Conservation (phyloP, 2,888 invertebrate species). For the Lasioglossum villosulum region DNA sequence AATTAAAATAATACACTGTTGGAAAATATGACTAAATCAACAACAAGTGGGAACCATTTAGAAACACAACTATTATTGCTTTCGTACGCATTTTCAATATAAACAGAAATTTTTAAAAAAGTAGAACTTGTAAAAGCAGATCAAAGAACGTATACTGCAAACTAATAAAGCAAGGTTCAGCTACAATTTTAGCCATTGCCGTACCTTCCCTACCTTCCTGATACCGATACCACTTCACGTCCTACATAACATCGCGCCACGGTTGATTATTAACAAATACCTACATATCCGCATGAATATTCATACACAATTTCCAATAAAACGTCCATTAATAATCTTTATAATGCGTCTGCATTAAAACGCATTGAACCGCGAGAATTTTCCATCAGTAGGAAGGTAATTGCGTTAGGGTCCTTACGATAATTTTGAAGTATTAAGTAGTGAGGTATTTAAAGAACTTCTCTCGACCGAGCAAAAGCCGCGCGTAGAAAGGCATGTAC, state of each 20-base stretch:
- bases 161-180: no score
- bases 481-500: neutral
- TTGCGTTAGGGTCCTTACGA: neutral
- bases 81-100: no score
- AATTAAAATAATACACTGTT: no score
- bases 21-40: no score
- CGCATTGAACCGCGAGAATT: neutral
- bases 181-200: no score
- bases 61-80: no score
- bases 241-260: neutral
- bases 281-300: neutral
- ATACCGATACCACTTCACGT: neutral
- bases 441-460: neutral
- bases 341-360: neutral
- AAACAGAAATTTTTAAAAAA: no score
- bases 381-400: neutral
- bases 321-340: neutral
- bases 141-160: no score
- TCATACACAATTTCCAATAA: neutral
- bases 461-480: neutral
- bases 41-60: no score
- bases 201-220: no score
- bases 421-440: neutral
- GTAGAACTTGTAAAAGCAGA: no score
- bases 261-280: neutral